Conservation (phyloP, 2,797 vertebrate species). For the Pipistrellus nathusii region DNA sequence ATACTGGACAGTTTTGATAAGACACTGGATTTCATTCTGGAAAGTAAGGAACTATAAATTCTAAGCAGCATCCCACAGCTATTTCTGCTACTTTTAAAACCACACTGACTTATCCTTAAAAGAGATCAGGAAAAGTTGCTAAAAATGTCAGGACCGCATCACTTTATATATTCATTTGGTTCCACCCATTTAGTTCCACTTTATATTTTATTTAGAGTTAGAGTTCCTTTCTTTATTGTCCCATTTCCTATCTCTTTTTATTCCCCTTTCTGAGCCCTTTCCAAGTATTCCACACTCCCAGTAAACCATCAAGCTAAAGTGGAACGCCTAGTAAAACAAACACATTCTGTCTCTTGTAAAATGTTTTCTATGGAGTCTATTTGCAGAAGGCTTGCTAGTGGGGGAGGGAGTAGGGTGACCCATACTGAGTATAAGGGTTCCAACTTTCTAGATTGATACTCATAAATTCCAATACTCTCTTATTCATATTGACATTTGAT, state of each 20-base stretch:
- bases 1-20: background rate
- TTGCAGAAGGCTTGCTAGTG: background rate
- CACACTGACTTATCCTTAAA: background rate
- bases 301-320: background rate
- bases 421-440: background rate
- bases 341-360: background rate
- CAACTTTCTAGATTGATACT: background rate
- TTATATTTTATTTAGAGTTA: constrained; percentile 2
- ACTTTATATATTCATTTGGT: background rate
- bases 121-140: background rate
- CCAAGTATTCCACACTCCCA: background rate
- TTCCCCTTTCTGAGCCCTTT: background rate
- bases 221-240: background rate
- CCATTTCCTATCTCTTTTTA: background rate
- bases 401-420: background rate
- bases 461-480: background rate
- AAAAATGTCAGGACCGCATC: background rate
- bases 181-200: background rate
- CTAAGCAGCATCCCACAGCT: background rate
- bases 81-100: background rate
- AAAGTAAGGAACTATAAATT: background rate
- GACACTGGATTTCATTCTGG: background rate
- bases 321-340: background rate
- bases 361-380: background rate
- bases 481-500: background rate